Percentiles rank a stretch among this genome's conserved stretches.
Evolutionary conservation across 2,888 invertebrate species (phyloP).

Genomic region (Drosophila recens): DNA sequence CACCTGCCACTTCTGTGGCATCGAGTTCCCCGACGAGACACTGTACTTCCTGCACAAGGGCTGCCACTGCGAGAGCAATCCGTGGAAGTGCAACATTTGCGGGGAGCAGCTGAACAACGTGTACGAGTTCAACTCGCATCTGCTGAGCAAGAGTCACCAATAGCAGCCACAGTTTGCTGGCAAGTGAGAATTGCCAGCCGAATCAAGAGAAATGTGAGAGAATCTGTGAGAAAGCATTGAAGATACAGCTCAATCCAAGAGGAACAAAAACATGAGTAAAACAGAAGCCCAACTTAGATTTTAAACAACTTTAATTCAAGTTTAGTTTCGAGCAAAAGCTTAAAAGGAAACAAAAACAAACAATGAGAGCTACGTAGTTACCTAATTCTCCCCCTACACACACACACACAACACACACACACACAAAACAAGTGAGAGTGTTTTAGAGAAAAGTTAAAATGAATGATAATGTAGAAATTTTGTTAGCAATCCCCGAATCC

Average conservation of each 20-base stretch:
- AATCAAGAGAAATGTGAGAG: too few species aligned
- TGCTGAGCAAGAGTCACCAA: conserved; percentile 97
- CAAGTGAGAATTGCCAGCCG: conserved; percentile 49
- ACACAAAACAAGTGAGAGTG: too few species aligned
- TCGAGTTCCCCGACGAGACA: conserved; percentile 97
- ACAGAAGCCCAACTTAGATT: conserved; percentile 15
- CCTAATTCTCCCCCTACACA: conserved; percentile 78
- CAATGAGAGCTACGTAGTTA: conserved; percentile 84
- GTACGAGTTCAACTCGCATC: conserved; percentile 98
- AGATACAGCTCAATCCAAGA: conserved; percentile 18
- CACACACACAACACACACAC: conserved; percentile 18
- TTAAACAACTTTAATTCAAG: conserved; percentile 20
- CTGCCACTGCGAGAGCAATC: conserved; percentile 98
- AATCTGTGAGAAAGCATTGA: conserved; percentile 2
- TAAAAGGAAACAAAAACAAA: conserved; percentile 1
- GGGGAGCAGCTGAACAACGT: conserved; percentile 97
- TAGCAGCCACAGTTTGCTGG: conserved; percentile 84
- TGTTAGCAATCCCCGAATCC: conserved; percentile 49
- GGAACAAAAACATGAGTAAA: conserved; percentile 4
- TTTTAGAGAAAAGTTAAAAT: not conserved
- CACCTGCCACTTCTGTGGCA: conserved; percentile 96
- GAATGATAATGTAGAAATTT: conserved; percentile 4
- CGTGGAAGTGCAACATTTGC: conserved; percentile 98
- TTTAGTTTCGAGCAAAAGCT: conserved; percentile 32
- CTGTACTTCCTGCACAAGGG: conserved; percentile 99